Conservation (phyloP, 2,113 vertebrate genomes). For the Platanista minor region DNA sequence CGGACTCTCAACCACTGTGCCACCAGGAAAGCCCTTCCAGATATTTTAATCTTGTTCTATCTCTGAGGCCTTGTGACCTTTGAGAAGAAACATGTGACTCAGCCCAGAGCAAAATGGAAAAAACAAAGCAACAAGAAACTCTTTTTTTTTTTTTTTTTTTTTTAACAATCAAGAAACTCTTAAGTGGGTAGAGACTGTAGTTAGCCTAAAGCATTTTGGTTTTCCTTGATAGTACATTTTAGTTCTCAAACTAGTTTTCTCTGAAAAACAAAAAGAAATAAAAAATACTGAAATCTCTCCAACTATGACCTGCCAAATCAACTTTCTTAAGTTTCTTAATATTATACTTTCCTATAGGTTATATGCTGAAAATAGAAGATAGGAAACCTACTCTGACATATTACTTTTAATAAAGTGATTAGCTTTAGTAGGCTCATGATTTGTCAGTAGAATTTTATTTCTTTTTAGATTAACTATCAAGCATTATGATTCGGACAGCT, state of each 20-base stretch:
- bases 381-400: neutral
- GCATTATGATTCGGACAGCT: neutral
- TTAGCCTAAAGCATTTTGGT: neutral
- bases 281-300: neutral
- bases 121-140: neutral
- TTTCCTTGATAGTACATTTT: neutral
- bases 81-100: conserved; percentile 8
- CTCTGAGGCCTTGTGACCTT: neutral
- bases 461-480: neutral
- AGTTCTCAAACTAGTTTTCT: neutral
- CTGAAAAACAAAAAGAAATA: neutral
- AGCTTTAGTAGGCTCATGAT: conserved; percentile 11
- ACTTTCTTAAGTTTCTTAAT: neutral
- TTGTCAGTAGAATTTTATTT: conserved; percentile 35
- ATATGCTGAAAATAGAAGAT: neutral
- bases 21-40: no score
- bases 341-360: neutral
- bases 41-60: conserved; percentile 23
- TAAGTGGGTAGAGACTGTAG: neutral
- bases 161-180: neutral
- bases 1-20: no score
- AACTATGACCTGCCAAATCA: neutral
- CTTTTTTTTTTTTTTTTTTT: no score
- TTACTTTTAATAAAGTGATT: conserved; percentile 43
- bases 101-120: neutral